A percentile compares a stretch with the other conserved stretches of the same genome.
Conservation (phyloP, 2,888 invertebrate species). For the Dysmachus trigonus region DNA sequence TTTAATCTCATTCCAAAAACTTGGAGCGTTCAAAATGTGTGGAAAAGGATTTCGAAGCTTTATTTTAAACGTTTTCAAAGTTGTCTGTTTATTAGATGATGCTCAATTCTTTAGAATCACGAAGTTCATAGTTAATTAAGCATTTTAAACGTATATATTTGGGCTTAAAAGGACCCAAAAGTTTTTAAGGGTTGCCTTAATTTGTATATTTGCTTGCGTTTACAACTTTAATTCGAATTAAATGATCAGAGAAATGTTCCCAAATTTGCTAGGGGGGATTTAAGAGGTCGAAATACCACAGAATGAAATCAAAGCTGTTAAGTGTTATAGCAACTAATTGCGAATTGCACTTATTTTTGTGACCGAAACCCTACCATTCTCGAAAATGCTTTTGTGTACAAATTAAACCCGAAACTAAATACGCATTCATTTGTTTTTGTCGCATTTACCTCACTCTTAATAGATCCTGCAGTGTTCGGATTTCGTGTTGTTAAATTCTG, state of each 20-base stretch:
- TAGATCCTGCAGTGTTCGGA: background rate
- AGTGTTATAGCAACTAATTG: background rate
- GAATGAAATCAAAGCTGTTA: background rate
- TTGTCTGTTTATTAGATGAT: background rate
- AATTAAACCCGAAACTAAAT: background rate
- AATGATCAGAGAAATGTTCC: background rate
- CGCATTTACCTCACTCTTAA: background rate
- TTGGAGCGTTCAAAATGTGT: background rate
- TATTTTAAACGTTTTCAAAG: background rate
- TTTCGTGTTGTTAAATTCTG: background rate
- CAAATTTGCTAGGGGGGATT: background rate
- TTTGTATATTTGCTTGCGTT: background rate
- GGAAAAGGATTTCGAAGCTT: background rate
- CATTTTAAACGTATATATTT: background rate
- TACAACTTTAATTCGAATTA: background rate
- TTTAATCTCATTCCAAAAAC: background rate
- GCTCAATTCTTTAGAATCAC: background rate
- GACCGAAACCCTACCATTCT: background rate
- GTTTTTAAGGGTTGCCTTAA: background rate
- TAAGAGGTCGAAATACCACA: background rate
- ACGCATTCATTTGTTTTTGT: background rate
- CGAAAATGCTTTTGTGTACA: background rate
- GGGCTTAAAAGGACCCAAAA: background rate
- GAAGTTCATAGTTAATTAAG: background rate
- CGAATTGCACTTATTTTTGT: background rate